Base-by-base conservation (phyloP, 2,113 vertebrate species). In the Hippocampus mohnikei region DNA sequence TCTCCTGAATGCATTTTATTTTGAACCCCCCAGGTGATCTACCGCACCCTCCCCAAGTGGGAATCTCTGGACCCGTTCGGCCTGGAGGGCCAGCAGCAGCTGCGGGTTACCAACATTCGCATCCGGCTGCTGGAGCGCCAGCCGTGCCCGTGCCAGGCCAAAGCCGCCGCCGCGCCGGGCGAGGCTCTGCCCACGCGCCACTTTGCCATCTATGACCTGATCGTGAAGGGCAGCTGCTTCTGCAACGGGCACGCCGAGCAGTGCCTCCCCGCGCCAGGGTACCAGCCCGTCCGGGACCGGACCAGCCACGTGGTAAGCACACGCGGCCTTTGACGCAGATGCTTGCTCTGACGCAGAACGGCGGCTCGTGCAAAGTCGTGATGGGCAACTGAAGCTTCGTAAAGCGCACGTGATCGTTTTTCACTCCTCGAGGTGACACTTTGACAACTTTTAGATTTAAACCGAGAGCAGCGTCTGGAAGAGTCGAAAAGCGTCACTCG, bases 171-270 rank as follows among this genome's bases (percentile, higher is more conserved):
- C 2, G 77, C 78, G 55, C 37, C n/a, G 13, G 29, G 23, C 13
- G 69, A 72, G 37, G 58, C 61, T 10, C 89, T 86, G 0, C 89
- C 84, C 0, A 67, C 90, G 11, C 91, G 79, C 12, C 94, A 96
- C 88, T 98, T 95, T 0, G 95, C 95, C 11, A 68, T 99, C 88
- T 98, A 96, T 0, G 96, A 99, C 88, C 94, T 98, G 83, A 96
- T 99, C 1, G 94, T 95, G 77, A 98, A 96, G 87, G 97, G 97
- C 75, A 98, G 96, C 91, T 98, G 97, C 87, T 95, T 96, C 89
- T 99, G 97, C 77, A 95, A 97, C 0, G 96, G 97, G 72, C 96
- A 98, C 0, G 95, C 96, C 0, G 95, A 98, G 81, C 95, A 94
- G 63, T 98, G 97, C 13, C 27, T 93, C 2, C 94, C 95, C 0